Percentiles rank a stretch among this genome's conserved stretches.
Evolutionary conservation across 2,888 invertebrate species (phyloP).

Genomic region (Teinopalpus imperialis): DNA sequence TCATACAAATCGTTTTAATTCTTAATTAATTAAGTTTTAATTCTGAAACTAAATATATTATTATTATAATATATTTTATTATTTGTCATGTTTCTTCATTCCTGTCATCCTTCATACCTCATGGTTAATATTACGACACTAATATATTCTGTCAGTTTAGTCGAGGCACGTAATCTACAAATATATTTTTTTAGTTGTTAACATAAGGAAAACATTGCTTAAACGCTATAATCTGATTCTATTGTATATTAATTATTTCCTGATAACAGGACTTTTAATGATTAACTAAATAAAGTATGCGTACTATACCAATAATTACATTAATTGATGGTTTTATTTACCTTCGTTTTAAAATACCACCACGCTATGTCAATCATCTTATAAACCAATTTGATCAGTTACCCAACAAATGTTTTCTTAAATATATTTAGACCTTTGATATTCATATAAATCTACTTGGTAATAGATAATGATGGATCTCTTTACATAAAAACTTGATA

Average conservation of each 20-base stretch:
- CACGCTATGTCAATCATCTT: not conserved
- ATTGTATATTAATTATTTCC: too few species aligned
- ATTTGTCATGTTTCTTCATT: too few species aligned
- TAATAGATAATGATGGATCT: not conserved
- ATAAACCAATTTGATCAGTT: not conserved
- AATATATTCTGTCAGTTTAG: constrained; percentile 6
- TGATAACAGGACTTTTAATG: constrained; percentile 3
- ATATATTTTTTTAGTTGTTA: too few species aligned
- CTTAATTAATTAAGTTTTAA: too few species aligned
- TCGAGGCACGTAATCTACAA: not conserved
- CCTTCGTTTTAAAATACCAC: not conserved
- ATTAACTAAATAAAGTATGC: constrained; percentile 1
- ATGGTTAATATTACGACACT: too few species aligned
- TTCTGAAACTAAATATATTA: too few species aligned
- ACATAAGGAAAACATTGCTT: too few species aligned
- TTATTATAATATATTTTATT: too few species aligned
- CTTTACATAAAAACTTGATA: too few species aligned
- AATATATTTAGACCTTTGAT: constrained; percentile 4
- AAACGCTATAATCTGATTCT: too few species aligned
- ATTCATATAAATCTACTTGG: not conserved
- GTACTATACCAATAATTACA: not conserved
- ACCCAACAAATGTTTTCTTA: not conserved
- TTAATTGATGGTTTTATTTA: not conserved
- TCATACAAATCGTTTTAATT: too few species aligned
- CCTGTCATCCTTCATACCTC: too few species aligned